Conservation (phyloP, 2,888 invertebrate species). For the Hemistola chrysoprasaria region DNA sequence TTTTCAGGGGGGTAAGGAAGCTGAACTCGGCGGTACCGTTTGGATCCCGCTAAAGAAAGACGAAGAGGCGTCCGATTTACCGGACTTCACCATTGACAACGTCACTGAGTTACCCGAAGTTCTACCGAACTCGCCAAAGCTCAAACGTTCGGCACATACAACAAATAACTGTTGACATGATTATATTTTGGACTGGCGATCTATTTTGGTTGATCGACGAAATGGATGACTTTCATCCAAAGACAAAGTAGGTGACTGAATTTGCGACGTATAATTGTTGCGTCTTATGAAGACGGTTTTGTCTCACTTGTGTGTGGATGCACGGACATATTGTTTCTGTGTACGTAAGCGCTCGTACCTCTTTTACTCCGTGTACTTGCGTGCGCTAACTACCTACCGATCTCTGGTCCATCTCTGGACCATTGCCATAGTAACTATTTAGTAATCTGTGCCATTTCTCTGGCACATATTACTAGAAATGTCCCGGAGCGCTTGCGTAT, state of each 20-base stretch:
- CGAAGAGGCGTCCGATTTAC: constrained; percentile 75
- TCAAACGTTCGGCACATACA: constrained; percentile 50
- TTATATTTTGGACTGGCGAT: constrained; percentile 6
- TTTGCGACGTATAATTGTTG: too few relatives aligned
- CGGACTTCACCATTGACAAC: constrained; percentile 85
- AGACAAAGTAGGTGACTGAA: constrained; percentile 8
- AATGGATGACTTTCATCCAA: background rate
- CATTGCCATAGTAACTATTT: too few relatives aligned
- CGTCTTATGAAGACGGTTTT: too few relatives aligned
- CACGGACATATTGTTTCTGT: too few relatives aligned
- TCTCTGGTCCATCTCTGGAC: too few relatives aligned
- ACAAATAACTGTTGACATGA: constrained; percentile 24
- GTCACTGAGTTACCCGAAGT: constrained; percentile 84
- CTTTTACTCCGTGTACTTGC: too few relatives aligned
- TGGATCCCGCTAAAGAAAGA: constrained; percentile 87
- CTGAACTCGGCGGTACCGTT: constrained; percentile 89
- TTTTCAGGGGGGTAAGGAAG: constrained; percentile 87
- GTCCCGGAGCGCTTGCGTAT: too few relatives aligned
- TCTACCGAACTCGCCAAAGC: constrained; percentile 79
- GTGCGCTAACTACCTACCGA: too few relatives aligned
- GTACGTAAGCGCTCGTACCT: too few relatives aligned
- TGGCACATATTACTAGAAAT: too few relatives aligned
- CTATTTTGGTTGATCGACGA: background rate
- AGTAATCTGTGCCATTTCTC: too few relatives aligned
- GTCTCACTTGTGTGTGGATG: too few relatives aligned